These are phyloP conservation scores for Hirudo medicinalis DNA, from an alignment of 1,140 invertebrate genomes.

Conservation along the genomic window DNA sequence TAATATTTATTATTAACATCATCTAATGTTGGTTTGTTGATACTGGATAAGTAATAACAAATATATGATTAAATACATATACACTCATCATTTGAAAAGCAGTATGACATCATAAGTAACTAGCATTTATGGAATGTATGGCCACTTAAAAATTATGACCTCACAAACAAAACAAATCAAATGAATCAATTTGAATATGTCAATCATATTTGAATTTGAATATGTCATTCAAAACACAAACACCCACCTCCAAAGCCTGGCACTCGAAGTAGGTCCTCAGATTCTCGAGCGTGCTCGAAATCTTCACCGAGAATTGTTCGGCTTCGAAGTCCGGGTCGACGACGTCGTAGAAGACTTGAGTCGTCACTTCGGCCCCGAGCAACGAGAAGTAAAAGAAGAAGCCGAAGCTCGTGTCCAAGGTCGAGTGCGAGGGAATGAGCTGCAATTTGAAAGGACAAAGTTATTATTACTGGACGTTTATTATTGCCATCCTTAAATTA, in stretches of 20 bases:
- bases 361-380: conserved; percentile 43
- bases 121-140: no score
- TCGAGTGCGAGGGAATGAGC: conserved; percentile 34
- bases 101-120: no score
- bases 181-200: conserved; percentile 16
- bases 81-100: no score
- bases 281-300: conserved; percentile 37
- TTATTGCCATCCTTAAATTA: no score
- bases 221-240: background rate
- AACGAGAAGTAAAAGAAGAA: conserved; percentile 44
- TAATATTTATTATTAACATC: no score
- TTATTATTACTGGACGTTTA: conserved; percentile 1
- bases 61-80: no score
- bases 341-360: conserved; percentile 41
- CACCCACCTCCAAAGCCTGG: conserved; percentile 23
- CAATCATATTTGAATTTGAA: background rate
- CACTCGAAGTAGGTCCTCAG: conserved; percentile 37
- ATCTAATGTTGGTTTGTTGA: no score
- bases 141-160: no score
- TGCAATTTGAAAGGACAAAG: conserved; percentile 27
- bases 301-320: conserved; percentile 41
- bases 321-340: conserved; percentile 38
- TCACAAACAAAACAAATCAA: background rate
- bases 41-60: no score
- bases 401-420: conserved; percentile 29